Evolutionary conservation across 2,797 vertebrate genomes (phyloP).

Genomic region (Myoxocephalus aenaeus): DNA sequence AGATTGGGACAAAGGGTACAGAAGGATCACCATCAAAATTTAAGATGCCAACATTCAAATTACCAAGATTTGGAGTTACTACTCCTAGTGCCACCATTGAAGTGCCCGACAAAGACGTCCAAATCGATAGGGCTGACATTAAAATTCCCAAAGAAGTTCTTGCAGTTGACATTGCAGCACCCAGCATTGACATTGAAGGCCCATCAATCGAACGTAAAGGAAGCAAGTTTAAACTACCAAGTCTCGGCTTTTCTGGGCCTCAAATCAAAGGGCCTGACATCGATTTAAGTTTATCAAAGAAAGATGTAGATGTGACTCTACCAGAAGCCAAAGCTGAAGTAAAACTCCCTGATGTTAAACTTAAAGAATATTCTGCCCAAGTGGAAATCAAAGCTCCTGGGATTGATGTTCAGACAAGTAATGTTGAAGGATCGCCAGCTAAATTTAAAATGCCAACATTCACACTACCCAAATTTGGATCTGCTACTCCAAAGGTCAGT

Average conservation of each 20-base stretch:
- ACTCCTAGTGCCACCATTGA: not conserved
- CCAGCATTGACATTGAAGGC: not conserved
- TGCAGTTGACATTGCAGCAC: not conserved
- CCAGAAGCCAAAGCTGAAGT: slow-evolving; percentile 40
- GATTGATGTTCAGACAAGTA: not conserved
- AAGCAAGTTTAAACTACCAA: too few relatives aligned
- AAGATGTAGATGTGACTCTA: slow-evolving; percentile 44
- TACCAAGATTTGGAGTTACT: not conserved
- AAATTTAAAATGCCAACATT: slow-evolving; percentile 61
- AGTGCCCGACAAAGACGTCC: not conserved
- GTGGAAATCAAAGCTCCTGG: slow-evolving; percentile 48
- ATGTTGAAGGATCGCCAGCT: slow-evolving; percentile 35
- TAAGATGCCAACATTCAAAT: not conserved
- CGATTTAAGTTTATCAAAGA: slow-evolving; percentile 41
- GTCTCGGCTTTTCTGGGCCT: slow-evolving; percentile 54
- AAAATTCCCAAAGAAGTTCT: not conserved
- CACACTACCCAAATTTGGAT: slow-evolving; percentile 25
- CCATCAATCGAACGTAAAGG: not conserved
- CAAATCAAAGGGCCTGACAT: slow-evolving; percentile 41
- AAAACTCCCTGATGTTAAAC: slow-evolving; percentile 26
- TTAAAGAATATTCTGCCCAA: slow-evolving; percentile 34
- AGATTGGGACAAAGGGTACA: not conserved
- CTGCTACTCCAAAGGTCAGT: not conserved
- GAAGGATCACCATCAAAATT: not conserved
- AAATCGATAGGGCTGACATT: not conserved